Conservation (phyloP, 2,888 invertebrate genomes). For the Cremastinae sp. region DNA sequence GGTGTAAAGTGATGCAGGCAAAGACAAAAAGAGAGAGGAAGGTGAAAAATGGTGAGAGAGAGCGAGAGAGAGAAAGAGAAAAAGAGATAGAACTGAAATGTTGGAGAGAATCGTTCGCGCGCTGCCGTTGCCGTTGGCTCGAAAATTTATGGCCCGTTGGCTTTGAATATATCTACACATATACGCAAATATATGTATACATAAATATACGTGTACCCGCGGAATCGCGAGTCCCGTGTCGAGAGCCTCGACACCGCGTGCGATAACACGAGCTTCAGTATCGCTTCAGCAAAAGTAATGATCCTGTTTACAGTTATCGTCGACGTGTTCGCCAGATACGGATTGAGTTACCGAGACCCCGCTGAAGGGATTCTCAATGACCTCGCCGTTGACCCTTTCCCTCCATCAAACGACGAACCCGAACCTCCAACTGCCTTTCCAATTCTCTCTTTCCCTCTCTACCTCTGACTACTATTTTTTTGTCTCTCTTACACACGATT, state of each 20-base stretch:
- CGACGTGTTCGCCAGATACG: conserved; percentile 69
- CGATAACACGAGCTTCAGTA: conserved; percentile 67
- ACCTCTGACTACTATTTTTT: neutral
- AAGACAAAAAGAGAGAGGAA: conserved; percentile 37
- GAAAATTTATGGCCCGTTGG: conserved; percentile 67
- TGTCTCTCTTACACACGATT: too few relatives aligned
- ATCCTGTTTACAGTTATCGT: conserved; percentile 73
- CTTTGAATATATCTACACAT: conserved; percentile 7
- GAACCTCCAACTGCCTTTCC: conserved; percentile 46
- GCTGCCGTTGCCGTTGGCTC: conserved; percentile 50
- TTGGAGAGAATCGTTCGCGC: conserved; percentile 46
- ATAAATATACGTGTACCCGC: conserved; percentile 10
- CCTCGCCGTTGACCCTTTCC: conserved; percentile 27
- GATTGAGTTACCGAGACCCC: conserved; percentile 70
- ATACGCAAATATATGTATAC: conserved; percentile 10
- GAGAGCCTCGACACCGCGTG: conserved; percentile 62
- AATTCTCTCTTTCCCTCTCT: conserved; percentile 31
- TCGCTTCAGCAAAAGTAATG: conserved; percentile 71
- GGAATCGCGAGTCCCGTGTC: conserved; percentile 62
- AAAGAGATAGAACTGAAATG: conserved; percentile 36
- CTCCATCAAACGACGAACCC: conserved; percentile 26
- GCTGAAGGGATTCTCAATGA: conserved; percentile 62
- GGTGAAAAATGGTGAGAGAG: conserved; percentile 8
- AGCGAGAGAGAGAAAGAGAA: conserved; percentile 9
- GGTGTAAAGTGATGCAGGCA: conserved; percentile 43